These are phyloP conservation scores for Bombus picipes DNA, from an alignment of 1,140 invertebrate genomes.

Conservation along the genomic window DNA sequence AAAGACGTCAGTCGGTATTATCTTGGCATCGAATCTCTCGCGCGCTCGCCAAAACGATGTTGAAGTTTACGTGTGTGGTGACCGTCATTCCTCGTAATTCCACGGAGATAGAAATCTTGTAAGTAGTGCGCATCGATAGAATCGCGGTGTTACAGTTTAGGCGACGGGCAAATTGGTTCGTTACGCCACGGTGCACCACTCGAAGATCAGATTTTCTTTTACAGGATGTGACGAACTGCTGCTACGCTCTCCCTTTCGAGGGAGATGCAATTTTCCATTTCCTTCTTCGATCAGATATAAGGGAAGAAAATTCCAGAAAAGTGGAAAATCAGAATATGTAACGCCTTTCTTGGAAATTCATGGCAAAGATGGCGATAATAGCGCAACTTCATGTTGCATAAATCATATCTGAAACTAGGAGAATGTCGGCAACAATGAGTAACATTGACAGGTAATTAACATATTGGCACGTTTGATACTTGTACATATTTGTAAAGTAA, in stretches of 20 bases:
- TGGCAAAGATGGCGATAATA: background rate
- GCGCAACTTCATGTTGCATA: too few relatives aligned
- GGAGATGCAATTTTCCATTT: background rate
- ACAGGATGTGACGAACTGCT: conserved; percentile 66
- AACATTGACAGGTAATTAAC: background rate
- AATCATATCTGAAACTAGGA: background rate
- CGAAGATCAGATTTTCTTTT: conserved; percentile 50
- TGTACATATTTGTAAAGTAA: too few relatives aligned
- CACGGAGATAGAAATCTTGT: conserved; percentile 49
- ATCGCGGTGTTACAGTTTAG: conserved; percentile 26
- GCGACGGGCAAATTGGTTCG: conserved; percentile 54
- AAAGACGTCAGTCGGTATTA: background rate
- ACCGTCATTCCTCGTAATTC: conserved; percentile 35
- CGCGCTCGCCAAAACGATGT: background rate
- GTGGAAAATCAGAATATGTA: background rate
- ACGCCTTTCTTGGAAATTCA: too few relatives aligned
- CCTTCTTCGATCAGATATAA: background rate
- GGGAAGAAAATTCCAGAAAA: background rate
- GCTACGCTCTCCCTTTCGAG: background rate
- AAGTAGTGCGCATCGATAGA: background rate
- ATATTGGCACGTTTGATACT: background rate
- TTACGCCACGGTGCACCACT: conserved; percentile 44
- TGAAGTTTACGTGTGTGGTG: conserved; percentile 25
- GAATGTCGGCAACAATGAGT: background rate
- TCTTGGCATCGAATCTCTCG: conserved; percentile 4